Evolutionary conservation across 2,888 invertebrate species (phyloP).

Genomic region (Noctua pronuba): DNA sequence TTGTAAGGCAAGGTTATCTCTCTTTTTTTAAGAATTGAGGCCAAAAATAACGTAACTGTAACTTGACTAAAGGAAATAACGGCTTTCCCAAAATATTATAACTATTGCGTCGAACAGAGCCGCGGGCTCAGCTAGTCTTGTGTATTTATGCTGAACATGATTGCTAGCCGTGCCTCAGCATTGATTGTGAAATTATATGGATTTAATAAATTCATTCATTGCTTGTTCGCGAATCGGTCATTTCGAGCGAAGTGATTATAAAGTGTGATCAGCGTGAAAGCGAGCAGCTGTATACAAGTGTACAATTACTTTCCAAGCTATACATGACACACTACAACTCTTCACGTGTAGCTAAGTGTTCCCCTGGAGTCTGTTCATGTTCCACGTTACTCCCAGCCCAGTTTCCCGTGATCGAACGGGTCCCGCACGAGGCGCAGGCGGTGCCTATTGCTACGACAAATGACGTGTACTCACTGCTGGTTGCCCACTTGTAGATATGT

Average conservation of each 20-base stretch:
- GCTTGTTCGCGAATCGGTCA: conserved; percentile 23
- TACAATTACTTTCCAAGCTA: neutral
- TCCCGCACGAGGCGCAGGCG: neutral
- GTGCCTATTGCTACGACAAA: neutral
- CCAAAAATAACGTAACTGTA: neutral
- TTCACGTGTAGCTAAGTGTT: neutral
- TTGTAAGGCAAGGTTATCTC: neutral
- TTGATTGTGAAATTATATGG: conserved; percentile 34
- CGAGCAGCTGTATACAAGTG: conserved; percentile 1
- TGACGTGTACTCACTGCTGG: neutral
- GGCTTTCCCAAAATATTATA: too few species aligned
- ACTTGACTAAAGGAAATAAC: neutral
- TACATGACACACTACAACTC: neutral
- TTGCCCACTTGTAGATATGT: neutral
- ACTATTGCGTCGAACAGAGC: neutral
- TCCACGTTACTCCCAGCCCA: neutral
- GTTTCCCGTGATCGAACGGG: neutral
- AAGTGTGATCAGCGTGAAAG: conserved; percentile 24
- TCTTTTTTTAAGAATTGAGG: neutral
- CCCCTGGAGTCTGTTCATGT: neutral
- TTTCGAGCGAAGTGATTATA: conserved; percentile 22
- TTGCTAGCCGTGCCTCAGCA: conserved; percentile 23
- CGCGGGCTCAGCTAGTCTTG: conserved; percentile 13
- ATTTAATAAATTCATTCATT: conserved; percentile 29
- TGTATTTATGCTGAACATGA: conserved; percentile 37